Base-by-base conservation (phyloP, 37 sponge, comb jelly and placozoan species). In the Dysidea cf. avara region DNA sequence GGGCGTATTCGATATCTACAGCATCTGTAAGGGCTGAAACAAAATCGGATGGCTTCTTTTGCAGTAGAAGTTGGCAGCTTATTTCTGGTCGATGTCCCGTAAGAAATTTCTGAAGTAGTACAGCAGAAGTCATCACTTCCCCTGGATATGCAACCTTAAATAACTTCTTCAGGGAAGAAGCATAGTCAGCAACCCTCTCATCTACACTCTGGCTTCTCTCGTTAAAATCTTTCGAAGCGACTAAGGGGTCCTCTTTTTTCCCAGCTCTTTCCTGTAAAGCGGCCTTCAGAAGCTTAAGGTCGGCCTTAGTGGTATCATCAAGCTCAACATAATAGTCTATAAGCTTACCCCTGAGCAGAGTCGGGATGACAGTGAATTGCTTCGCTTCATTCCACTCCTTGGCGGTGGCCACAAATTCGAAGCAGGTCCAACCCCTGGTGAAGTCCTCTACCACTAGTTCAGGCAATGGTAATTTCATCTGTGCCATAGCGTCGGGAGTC, bases 311-410 rank as follows among this genome's bases (percentile, higher is more conserved):
- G 30, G 21, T 58, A 30, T 69, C 63, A 0, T 69, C 71, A 17
- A 69, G 25, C 16, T 59, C 51, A 2, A 70, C 29, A 30, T 61
- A 79, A 51, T 38, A 35, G 12, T 70, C 71, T 6, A 79, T 30
- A 0, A 79, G 71, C 37, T 69, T 79, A 12, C 80, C 80, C 0
- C 79, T 31, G 46, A 68, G 38, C 43, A 67, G 40, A 12, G 78
- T 39, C 21, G 78, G 79, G 16, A 78, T 18, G 32, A 78, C 53
- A 18, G 59, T 20, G 17, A 38, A 49, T 25, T 78, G 79, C 48
- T 78, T 78, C 18, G 59, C 79, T 25, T 54, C 79, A 29, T 78
- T 32, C 79, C 79, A 78, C 22, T 78, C 64, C 49, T 78, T 78
- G 31, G 79, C 69, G 39, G 30, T 47, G 35, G 79, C 59, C 1